These are phyloP conservation scores for Corythoichthys intestinalis DNA, from an alignment of 2,113 vertebrate genomes.

Conservation along the genomic window DNA sequence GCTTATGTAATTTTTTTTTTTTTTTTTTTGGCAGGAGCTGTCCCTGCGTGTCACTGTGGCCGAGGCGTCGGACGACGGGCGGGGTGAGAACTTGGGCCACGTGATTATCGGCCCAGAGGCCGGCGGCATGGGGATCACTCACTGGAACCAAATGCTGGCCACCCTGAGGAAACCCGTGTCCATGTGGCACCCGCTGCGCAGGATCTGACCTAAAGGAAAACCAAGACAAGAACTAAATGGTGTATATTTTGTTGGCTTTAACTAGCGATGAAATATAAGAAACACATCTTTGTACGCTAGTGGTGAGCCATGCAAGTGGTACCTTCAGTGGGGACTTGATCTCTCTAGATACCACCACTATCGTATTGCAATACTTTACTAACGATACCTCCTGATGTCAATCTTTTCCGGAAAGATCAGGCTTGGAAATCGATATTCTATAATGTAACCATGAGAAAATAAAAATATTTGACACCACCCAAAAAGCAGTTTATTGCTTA, in stretches of 20 bases:
- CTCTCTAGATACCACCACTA: not conserved
- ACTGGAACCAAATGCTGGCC: constrained; percentile 99
- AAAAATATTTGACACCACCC: too few species aligned
- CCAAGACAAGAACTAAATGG: not conserved
- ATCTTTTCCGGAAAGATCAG: not conserved
- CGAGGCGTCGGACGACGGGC: constrained; percentile 84
- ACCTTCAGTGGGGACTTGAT: not conserved
- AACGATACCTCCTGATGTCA: not conserved
- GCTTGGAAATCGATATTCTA: not conserved
- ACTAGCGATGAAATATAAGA: not conserved
- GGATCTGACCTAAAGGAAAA: constrained; percentile 70
- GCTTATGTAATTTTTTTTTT: not conserved
- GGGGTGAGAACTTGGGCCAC: constrained; percentile 87
- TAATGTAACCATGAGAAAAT: not conserved
- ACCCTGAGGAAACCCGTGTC: constrained; percentile 92
- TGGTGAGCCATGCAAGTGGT: not conserved
- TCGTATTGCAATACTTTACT: not conserved
- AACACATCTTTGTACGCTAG: not conserved
- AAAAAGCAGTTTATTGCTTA: too few species aligned
- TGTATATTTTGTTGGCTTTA: not conserved
- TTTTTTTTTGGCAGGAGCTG: constrained; percentile 77
- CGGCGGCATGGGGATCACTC: constrained; percentile 92
- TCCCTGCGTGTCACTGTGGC: constrained; percentile 93
- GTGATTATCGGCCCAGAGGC: constrained; percentile 91
- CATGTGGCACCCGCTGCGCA: constrained; percentile 93